Evolutionary conservation across 92 coral and sea anemone species (phyloP), one percentile per base, ranked within the genome.

Genomic region (Zoanthus sansibaricus): DNA sequence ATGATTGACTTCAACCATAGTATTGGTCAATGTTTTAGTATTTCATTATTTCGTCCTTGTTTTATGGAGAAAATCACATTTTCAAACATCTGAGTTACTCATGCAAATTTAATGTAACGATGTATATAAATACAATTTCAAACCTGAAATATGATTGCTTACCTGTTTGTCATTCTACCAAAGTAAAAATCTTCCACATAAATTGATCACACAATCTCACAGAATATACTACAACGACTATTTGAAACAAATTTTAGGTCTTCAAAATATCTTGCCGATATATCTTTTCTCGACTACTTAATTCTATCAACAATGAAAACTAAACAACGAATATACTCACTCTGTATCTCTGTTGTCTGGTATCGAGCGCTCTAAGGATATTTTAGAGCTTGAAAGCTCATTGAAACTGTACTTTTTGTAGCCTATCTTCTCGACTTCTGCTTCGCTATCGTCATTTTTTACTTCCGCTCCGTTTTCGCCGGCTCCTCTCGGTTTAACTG

Each of bases 291-390:
- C 55, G 12, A 69, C 42, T 15, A 30, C 15, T 25, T 66, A 17
- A 20, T 44, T 12, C 56, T 83, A 52, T 61, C 44, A 64, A 37
- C 82, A 71, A 88, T 31, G 56, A 6, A 37, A 52, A 67, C 67
- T 49, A 66, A 48, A 67, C 67, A 47, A 51, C 48, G 69, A 44
- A 8, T 14, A 31, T 85, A 96, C 99, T 95, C 89, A 97, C 99
- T 90, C 78, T 42, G 70, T 20, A 30, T 94, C 94, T 75, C 99
- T 89, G 89, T 97, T 97, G 86, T 97, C 99, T 16, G 99, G 99
- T 33, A 97, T 97, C 37, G 89, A 73, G 72, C 99, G 82, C 66
- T 93, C 92, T 66, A 95, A 80, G 12, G 98, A 93, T 56, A 95
- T 93, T 87, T 95, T 97, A 5, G 98, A 91, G 83, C 99, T 97